phyloP scores from a whole-genome alignment of 2,888 invertebrate genomes.

The Hofmannophila pseudospretella region DNA sequence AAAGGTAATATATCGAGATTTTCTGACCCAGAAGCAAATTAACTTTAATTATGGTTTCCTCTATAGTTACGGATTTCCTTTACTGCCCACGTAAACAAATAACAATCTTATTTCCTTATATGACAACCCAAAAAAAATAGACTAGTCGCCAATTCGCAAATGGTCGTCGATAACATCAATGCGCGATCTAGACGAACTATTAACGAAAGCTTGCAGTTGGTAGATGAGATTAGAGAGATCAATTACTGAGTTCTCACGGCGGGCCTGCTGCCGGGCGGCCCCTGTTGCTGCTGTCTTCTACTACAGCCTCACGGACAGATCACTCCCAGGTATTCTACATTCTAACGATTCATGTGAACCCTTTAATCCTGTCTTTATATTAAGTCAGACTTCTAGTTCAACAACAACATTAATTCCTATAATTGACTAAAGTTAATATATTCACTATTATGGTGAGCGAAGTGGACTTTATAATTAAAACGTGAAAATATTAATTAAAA shows the following conservation, averaged over 20 bases:
- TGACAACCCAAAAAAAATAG: not conserved
- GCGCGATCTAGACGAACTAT: conserved; percentile 41
- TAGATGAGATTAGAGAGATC: conserved; percentile 64
- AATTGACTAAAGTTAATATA: too few relatives aligned
- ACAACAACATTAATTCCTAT: too few relatives aligned
- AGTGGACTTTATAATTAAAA: too few relatives aligned
- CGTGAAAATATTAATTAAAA: too few relatives aligned
- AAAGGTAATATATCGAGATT: too few relatives aligned
- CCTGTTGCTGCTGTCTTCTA: conserved; percentile 11
- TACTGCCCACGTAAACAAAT: not conserved
- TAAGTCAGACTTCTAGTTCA: too few relatives aligned
- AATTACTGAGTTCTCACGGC: conserved; percentile 69
- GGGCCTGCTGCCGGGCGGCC: conserved; percentile 18
- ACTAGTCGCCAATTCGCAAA: not conserved
- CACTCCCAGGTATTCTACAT: not conserved
- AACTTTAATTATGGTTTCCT: too few relatives aligned
- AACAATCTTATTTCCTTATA: not conserved
- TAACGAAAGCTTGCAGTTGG: conserved; percentile 33
- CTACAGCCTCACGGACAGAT: conserved; percentile 14
- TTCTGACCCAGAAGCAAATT: too few relatives aligned
- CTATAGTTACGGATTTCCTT: not conserved
- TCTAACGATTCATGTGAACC: not conserved
- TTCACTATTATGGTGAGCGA: too few relatives aligned
- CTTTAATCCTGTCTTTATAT: too few relatives aligned
- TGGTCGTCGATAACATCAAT: not conserved